Conservation (phyloP, 53 echinoderm and acorn worm genomes). For the Paelopatides confundens region DNA sequence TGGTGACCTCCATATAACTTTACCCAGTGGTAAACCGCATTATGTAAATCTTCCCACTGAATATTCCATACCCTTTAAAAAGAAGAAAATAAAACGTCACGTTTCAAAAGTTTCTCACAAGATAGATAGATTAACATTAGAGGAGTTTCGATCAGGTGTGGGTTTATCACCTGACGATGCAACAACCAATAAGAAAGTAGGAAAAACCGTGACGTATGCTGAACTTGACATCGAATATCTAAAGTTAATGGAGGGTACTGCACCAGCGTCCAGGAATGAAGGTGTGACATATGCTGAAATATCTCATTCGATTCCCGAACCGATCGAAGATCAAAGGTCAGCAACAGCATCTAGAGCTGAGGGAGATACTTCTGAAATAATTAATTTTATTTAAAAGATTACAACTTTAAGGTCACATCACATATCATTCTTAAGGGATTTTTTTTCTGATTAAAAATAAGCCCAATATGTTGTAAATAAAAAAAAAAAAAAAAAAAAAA, state of each 20-base stretch:
- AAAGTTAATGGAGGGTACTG: background rate
- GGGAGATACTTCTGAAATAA: background rate
- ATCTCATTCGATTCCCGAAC: background rate
- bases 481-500: too few relatives aligned
- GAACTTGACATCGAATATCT: slow-evolving; percentile 28
- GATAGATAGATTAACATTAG: background rate
- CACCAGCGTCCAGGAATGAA: background rate
- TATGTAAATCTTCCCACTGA: slow-evolving; percentile 24
- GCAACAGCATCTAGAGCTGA: background rate
- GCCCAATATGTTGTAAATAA: too few relatives aligned
- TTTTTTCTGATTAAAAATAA: too few relatives aligned
- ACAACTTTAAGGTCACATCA: too few relatives aligned
- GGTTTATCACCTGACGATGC: background rate
- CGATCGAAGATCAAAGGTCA: background rate
- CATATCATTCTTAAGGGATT: too few relatives aligned
- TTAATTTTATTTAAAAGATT: slow-evolving; percentile 9
- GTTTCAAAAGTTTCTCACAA: background rate
- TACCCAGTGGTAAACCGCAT: background rate
- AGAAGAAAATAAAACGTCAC: background rate
- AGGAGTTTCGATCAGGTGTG: background rate
- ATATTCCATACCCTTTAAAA: background rate
- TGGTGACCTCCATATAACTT: background rate
- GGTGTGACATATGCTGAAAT: slow-evolving; percentile 27
- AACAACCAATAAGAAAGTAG: background rate
- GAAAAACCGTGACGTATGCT: slow-evolving; percentile 5